Evolutionary conservation across 2,113 vertebrate species (phyloP).

Genomic region (Corythornis cristatus): DNA sequence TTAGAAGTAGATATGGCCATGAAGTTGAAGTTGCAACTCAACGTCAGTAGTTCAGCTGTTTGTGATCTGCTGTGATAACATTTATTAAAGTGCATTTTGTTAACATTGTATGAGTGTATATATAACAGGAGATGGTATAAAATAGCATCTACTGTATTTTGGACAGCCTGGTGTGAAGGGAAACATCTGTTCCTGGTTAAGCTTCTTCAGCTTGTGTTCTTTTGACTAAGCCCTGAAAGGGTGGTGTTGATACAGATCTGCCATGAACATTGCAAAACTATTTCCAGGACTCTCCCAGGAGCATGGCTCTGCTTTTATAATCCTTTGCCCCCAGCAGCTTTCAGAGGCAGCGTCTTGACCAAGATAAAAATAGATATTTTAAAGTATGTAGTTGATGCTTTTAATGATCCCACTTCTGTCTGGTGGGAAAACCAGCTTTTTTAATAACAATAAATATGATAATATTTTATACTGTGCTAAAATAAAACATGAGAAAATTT

Average conservation of each 20-base stretch:
- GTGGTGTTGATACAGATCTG: slow-evolving; percentile 64
- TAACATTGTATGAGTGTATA: slow-evolving; percentile 62
- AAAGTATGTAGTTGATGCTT: slow-evolving; percentile 6
- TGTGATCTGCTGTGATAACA: slow-evolving; percentile 49
- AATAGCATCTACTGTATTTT: slow-evolving; percentile 61
- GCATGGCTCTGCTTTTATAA: slow-evolving; percentile 59
- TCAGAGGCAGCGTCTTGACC: slow-evolving; percentile 27
- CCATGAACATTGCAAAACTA: slow-evolving; percentile 51
- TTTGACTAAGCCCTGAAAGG: slow-evolving; percentile 55
- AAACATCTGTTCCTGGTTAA: slow-evolving; percentile 77
- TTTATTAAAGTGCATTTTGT: slow-evolving; percentile 66
- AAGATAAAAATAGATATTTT: slow-evolving; percentile 43
- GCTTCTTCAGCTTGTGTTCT: slow-evolving; percentile 61
- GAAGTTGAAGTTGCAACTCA: slow-evolving; percentile 47
- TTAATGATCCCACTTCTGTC: neutral
- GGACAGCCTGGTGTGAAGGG: slow-evolving; percentile 70
- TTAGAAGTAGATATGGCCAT: neutral
- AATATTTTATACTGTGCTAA: neutral
- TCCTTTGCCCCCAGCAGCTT: slow-evolving; percentile 53
- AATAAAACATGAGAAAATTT: slow-evolving; percentile 7
- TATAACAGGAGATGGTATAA: slow-evolving; percentile 60
- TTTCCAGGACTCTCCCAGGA: slow-evolving; percentile 66
- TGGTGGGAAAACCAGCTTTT: slow-evolving; percentile 10
- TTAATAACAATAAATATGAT: neutral
- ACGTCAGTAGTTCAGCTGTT: neutral